Conservation (phyloP, 2,888 invertebrate genomes). For the Odontothrips loti region DNA sequence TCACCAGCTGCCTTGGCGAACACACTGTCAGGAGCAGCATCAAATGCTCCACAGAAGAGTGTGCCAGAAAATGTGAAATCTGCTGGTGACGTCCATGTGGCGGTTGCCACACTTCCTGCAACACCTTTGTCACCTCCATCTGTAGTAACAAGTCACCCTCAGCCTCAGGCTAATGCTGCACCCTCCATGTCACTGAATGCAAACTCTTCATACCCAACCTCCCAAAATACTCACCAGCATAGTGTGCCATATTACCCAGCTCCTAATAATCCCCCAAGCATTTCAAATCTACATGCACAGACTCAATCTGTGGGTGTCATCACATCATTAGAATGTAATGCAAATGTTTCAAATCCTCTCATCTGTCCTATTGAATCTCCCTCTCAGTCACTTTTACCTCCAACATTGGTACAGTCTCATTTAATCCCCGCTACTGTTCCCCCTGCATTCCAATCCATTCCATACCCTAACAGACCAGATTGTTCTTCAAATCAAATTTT, state of each 20-base stretch:
- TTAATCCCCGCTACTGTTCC: neutral
- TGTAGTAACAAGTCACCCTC: neutral
- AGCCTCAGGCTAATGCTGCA: neutral
- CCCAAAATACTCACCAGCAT: neutral
- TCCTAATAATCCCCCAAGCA: neutral
- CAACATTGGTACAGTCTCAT: neutral
- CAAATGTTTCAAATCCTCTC: neutral
- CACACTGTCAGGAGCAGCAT: neutral
- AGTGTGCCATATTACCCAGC: neutral
- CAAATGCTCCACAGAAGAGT: neutral
- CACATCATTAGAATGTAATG: neutral
- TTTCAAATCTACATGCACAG: neutral
- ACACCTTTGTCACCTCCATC: neutral
- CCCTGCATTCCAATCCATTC: neutral
- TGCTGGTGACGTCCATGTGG: neutral
- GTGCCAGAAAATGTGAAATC: neutral
- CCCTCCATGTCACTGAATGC: neutral
- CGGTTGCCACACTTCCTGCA: neutral
- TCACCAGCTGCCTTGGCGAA: slow-evolving; percentile 2
- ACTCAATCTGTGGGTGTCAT: neutral
- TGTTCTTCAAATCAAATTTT: neutral
- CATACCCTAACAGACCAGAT: neutral
- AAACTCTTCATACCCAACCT: neutral
- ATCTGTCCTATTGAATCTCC: neutral
- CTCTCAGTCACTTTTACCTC: neutral